A percentile compares a stretch with the other conserved stretches of the same genome.
These are phyloP conservation scores for Beris morrisii DNA, from an alignment of 2,888 invertebrate species.

Conservation along the genomic window DNA sequence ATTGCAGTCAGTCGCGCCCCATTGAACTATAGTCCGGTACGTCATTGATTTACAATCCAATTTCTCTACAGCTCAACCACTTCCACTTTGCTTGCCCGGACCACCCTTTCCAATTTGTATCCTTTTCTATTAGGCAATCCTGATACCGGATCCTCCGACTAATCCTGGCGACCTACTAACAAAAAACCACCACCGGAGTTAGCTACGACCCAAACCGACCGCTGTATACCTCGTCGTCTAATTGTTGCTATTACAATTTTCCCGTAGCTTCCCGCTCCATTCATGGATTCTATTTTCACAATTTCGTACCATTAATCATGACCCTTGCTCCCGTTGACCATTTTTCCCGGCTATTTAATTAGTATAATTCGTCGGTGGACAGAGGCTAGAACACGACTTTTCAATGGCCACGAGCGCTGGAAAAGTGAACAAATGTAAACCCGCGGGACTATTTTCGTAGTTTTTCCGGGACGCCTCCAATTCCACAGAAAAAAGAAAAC, in stretches of 20 bases:
- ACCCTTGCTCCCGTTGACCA: neutral
- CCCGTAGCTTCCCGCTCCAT: neutral
- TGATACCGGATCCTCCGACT: too few relatives aligned
- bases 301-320: constrained; percentile 19
- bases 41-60: constrained; percentile 50
- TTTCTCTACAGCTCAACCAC: neutral
- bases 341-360: constrained; percentile 19
- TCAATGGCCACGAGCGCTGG: neutral
- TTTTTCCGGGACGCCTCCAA: neutral
- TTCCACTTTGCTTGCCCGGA: neutral
- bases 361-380: constrained; percentile 12
- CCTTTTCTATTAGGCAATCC: too few relatives aligned
- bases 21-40: constrained; percentile 91
- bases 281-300: constrained; percentile 14
- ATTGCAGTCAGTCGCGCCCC: constrained; percentile 92
- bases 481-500: too few relatives aligned
- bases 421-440: neutral
- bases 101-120: too few relatives aligned
- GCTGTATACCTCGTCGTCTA: neutral
- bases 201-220: neutral
- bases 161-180: too few relatives aligned
- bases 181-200: neutral
- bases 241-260: constrained; percentile 14
- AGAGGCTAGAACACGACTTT: constrained; percentile 4
- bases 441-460: constrained; percentile 1